A percentile compares a stretch with the other conserved stretches of the same genome.
Conservation (phyloP, 2,888 invertebrate species). For the Pyrochroa serraticornis region DNA sequence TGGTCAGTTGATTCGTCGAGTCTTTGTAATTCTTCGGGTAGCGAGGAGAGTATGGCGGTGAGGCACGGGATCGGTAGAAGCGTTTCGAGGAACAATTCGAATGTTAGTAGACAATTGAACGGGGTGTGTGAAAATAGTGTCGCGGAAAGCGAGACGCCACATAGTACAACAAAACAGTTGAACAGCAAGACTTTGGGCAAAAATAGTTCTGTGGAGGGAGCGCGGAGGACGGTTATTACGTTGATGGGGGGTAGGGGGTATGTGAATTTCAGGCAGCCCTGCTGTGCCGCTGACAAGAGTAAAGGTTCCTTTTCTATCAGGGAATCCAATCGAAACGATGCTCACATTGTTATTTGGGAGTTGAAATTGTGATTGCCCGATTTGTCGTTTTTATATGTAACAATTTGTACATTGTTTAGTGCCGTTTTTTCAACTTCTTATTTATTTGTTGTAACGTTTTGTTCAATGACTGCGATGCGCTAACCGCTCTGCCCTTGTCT, state of each 20-base stretch:
- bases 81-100: conserved; percentile 77
- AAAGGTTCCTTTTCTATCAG: conserved; percentile 60
- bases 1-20: conserved; percentile 89
- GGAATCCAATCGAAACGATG: conserved; percentile 81
- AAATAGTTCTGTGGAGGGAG: conserved; percentile 47
- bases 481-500: conserved; percentile 9
- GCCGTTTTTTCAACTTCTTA: conserved; percentile 44
- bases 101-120: conserved; percentile 69
- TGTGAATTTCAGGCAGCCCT: conserved; percentile 81
- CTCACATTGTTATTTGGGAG: conserved; percentile 91
- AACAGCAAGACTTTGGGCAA: conserved; percentile 43
- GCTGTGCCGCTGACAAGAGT: conserved; percentile 64
- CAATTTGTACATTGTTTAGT: conserved; percentile 37
- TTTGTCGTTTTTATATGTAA: conserved; percentile 33
- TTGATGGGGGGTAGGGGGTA: conserved; percentile 90
- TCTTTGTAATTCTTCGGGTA: conserved; percentile 83
- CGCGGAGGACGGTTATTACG: conserved; percentile 79
- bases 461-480: conserved; percentile 6
- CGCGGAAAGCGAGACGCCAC: conserved; percentile 33
- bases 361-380: conserved; percentile 70
- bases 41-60: conserved; percentile 81
- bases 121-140: conserved; percentile 48
- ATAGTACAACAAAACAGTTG: neutral
- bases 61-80: conserved; percentile 64
- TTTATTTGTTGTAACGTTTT: conserved; percentile 39